A percentile compares a stretch with the other conserved stretches of the same genome.
phyloP scores from a whole-genome alignment of 1,140 invertebrate species.

The Cyclina sinensis region DNA sequence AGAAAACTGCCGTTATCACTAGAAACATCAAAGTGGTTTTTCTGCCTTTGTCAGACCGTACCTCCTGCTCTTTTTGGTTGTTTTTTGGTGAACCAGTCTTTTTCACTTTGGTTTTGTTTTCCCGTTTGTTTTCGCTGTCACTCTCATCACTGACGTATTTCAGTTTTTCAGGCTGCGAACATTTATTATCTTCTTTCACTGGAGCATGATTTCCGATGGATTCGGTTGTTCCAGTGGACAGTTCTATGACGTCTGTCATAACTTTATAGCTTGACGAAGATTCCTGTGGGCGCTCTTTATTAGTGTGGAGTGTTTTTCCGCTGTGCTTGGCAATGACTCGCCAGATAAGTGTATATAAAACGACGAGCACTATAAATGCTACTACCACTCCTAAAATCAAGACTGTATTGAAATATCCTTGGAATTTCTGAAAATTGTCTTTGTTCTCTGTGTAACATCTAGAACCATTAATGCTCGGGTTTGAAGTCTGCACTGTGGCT shows the following conservation, averaged over 20 bases:
- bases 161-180: not conserved
- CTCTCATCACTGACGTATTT: not conserved
- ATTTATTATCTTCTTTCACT: not conserved
- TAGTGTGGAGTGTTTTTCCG: not conserved
- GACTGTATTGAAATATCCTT: constrained; percentile 64
- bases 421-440: constrained; percentile 28
- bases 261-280: not conserved
- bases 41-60: constrained; percentile 15
- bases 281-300: not conserved
- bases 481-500: constrained; percentile 4
- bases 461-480: constrained; percentile 39
- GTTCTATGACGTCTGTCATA: not conserved
- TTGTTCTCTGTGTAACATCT: constrained; percentile 69
- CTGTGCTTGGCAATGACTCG: constrained; percentile 68
- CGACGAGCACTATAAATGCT: constrained; percentile 68
- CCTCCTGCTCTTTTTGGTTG: not conserved
- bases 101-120: not conserved
- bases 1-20: constrained; percentile 75
- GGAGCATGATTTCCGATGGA: not conserved
- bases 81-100: not conserved
- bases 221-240: not conserved
- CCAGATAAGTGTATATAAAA: constrained; percentile 72
- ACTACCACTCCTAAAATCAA: constrained; percentile 65
- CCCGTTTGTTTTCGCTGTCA: constrained; percentile 2
- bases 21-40: constrained; percentile 77